Conservation (phyloP, 2,113 vertebrate genomes). For the Chloroceryle aenea region DNA sequence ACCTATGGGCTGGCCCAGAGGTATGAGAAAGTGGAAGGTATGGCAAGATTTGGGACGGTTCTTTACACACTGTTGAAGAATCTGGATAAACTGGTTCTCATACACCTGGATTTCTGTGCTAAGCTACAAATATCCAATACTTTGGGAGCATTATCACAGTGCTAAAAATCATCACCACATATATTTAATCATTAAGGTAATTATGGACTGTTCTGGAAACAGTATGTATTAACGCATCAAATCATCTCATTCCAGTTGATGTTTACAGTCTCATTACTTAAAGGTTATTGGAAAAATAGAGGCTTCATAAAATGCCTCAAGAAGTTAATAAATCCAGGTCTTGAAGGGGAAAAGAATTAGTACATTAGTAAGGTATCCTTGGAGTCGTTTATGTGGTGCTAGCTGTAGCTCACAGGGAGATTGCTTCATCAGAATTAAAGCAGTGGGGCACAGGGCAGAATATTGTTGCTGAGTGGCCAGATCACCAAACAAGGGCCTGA, state of each 20-base stretch:
- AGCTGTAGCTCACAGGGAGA: background rate
- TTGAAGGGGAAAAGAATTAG: background rate
- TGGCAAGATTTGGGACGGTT: background rate
- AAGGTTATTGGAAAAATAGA: background rate
- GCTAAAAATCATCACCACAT: background rate
- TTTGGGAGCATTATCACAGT: background rate
- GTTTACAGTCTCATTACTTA: background rate
- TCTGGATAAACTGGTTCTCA: background rate
- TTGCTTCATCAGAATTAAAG: background rate
- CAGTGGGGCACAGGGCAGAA: background rate
- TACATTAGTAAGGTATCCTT: background rate
- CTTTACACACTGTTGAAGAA: background rate
- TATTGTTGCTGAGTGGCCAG: background rate
- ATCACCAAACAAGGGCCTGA: background rate
- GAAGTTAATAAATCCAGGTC: conserved; percentile 5
- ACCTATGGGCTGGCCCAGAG: background rate
- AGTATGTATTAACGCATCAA: background rate
- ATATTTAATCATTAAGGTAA: background rate
- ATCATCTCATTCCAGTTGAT: background rate
- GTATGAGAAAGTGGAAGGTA: background rate
- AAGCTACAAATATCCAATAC: background rate
- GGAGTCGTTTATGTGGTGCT: background rate
- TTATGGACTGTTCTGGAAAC: background rate
- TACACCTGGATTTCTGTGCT: background rate
- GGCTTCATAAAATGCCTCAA: background rate